These are phyloP conservation scores for Emmelina monodactyla DNA, from an alignment of 2,888 invertebrate genomes.

Conservation along the genomic window DNA sequence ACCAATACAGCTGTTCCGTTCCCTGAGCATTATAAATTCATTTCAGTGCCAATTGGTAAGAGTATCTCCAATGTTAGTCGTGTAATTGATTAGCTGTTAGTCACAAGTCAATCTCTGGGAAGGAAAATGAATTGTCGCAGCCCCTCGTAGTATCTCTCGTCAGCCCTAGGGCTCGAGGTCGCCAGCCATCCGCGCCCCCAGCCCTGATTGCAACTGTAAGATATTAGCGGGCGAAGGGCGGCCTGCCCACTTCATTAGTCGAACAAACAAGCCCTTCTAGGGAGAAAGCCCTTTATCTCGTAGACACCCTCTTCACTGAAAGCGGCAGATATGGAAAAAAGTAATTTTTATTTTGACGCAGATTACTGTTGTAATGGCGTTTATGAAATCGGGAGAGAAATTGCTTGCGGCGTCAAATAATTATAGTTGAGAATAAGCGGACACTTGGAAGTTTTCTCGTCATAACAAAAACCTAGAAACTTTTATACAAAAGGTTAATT, in stretches of 20 bases:
- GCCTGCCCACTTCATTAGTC: constrained; percentile 55
- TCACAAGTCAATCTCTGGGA: no score
- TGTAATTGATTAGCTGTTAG: no score
- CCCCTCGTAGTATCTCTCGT: constrained; percentile 14
- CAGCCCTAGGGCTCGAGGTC: background rate
- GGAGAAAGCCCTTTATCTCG: constrained; percentile 38
- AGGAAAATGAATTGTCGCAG: no score
- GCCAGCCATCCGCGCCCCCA: background rate
- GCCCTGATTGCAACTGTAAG: constrained; percentile 31
- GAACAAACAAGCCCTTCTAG: constrained; percentile 53
- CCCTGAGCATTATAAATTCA: no score
- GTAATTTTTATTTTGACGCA: constrained; percentile 3
- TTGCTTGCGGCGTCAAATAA: no score
- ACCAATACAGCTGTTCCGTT: no score
- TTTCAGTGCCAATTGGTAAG: no score
- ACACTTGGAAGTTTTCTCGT: no score
- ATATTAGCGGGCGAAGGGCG: constrained; percentile 39
- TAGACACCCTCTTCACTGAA: constrained; percentile 39
- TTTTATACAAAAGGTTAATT: no score
- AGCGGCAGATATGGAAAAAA: constrained; percentile 14
- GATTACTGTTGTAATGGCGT: background rate
- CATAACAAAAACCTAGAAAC: no score
- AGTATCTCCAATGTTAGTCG: no score
- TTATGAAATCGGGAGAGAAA: background rate
- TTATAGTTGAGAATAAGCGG: no score